These are phyloP conservation scores for Eriosoma lanigerum DNA, from an alignment of 1,140 invertebrate species.

Conservation along the genomic window DNA sequence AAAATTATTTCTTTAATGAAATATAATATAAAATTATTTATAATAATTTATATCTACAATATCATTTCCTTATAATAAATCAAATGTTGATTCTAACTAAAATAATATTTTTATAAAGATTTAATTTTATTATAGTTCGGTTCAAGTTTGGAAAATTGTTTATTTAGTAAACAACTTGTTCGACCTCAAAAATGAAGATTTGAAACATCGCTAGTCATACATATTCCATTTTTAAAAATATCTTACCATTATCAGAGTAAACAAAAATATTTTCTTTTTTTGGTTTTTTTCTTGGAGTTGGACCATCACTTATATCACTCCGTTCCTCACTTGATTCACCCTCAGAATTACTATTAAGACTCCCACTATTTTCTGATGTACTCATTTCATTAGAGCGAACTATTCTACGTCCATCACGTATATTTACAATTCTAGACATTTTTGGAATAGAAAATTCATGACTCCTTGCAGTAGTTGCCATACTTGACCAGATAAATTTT, in stretches of 20 bases:
- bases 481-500: slow-evolving; percentile 85
- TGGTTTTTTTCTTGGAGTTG: slow-evolving; percentile 62
- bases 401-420: slow-evolving; percentile 10
- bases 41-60: no score
- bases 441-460: slow-evolving; percentile 44
- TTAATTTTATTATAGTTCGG: no score
- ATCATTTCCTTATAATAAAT: no score
- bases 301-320: slow-evolving; percentile 59
- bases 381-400: slow-evolving; percentile 45
- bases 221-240: not conserved
- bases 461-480: slow-evolving; percentile 59
- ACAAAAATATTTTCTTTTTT: slow-evolving; percentile 54
- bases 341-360: slow-evolving; percentile 47
- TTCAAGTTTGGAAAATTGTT: no score
- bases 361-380: slow-evolving; percentile 49
- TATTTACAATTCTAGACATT: slow-evolving; percentile 31
- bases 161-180: no score
- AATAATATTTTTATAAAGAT: no score
- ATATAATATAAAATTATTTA: no score
- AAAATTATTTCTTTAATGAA: no score
- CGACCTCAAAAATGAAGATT: no score
- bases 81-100: no score
- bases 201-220: no score
- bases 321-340: slow-evolving; percentile 47
- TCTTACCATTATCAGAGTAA: slow-evolving; percentile 51